phyloP scores from a whole-genome alignment of 2,888 invertebrate genomes.

The Leptinotarsa rubiginosa region DNA sequence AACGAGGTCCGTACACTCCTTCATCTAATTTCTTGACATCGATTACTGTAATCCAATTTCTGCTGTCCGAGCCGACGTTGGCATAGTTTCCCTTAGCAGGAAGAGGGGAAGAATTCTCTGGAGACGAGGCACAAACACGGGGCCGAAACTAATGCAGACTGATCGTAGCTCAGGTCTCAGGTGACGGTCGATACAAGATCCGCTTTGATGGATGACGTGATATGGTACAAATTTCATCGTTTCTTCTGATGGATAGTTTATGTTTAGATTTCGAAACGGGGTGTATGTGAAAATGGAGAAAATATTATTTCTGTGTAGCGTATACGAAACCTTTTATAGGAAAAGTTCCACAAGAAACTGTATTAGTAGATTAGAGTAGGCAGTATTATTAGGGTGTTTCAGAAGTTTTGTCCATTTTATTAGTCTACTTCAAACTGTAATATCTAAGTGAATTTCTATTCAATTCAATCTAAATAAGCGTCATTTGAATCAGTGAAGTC shows the following conservation, averaged over 20 bases:
- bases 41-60: conserved; percentile 60
- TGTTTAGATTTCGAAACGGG: too few relatives aligned
- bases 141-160: conserved; percentile 39
- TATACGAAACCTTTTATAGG: too few relatives aligned
- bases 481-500: too few relatives aligned
- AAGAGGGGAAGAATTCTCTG: conserved; percentile 50
- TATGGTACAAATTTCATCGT: conserved; percentile 14
- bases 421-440: too few relatives aligned
- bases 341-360: too few relatives aligned
- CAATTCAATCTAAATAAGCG: too few relatives aligned
- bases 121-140: conserved; percentile 34
- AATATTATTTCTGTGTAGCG: too few relatives aligned
- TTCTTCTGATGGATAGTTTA: neutral
- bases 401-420: too few relatives aligned
- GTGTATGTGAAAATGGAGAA: too few relatives aligned
- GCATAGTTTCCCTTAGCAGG: conserved; percentile 50
- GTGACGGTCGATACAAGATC: conserved; percentile 30
- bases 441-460: too few relatives aligned
- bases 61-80: conserved; percentile 51
- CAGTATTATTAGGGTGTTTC: too few relatives aligned
- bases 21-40: conserved; percentile 58
- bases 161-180: conserved; percentile 39
- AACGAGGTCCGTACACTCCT: neutral
- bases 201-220: conserved; percentile 21
- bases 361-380: too few relatives aligned